Conservation (phyloP, 2,888 invertebrate genomes). For the Busseola fusca region DNA sequence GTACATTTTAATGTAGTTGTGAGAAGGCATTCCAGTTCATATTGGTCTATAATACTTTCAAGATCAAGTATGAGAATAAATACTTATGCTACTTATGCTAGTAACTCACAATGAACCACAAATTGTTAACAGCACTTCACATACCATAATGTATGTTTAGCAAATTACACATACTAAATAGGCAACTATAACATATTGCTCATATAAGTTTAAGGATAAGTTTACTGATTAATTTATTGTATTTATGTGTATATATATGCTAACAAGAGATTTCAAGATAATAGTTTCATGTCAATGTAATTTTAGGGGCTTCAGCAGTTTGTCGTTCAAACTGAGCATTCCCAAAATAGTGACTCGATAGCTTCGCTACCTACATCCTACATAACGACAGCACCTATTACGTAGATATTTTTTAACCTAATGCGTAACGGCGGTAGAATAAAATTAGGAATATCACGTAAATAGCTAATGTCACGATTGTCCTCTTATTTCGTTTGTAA, state of each 20-base stretch:
- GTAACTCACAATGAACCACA: background rate
- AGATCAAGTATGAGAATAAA: background rate
- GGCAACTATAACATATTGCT: background rate
- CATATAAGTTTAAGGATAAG: background rate
- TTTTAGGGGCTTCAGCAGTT: slow-evolving; percentile 10
- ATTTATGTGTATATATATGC: too few relatives aligned
- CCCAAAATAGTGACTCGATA: slow-evolving; percentile 45
- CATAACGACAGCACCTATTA: slow-evolving; percentile 34
- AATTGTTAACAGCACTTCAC: slow-evolving; percentile 1
- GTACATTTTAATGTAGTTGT: background rate
- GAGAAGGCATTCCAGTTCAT: background rate
- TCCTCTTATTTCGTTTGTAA: slow-evolving; percentile 21
- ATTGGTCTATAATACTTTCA: background rate
- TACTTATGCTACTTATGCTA: background rate
- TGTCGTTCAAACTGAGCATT: slow-evolving; percentile 15
- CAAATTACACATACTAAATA: background rate
- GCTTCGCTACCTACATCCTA: slow-evolving; percentile 12
- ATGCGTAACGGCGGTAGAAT: slow-evolving; percentile 31
- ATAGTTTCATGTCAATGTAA: slow-evolving; percentile 6
- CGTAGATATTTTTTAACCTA: slow-evolving; percentile 31
- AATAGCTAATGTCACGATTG: slow-evolving; percentile 2
- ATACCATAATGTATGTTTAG: background rate
- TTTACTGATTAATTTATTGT: background rate
- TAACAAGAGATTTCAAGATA: background rate
- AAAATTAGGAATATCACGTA: slow-evolving; percentile 7